Evolutionary conservation across 2,888 invertebrate species (phyloP).

Genomic region (Ctenicera cuprea): DNA sequence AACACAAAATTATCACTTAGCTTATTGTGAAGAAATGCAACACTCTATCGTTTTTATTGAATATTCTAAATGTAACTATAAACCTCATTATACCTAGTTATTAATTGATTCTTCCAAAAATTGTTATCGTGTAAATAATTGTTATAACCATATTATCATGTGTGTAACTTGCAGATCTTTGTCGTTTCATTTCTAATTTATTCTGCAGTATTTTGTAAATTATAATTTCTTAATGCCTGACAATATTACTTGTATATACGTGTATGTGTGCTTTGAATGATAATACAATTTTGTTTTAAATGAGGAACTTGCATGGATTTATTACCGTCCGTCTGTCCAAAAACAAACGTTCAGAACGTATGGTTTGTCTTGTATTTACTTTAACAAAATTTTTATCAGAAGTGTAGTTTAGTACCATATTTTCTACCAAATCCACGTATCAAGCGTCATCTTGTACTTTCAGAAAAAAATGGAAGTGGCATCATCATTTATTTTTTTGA

Average conservation of each 20-base stretch:
- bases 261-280: slow-evolving; percentile 36
- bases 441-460: too few relatives aligned
- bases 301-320: background rate
- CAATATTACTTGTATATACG: slow-evolving; percentile 49
- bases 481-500: too few relatives aligned
- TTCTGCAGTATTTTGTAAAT: slow-evolving; percentile 36
- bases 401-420: too few relatives aligned
- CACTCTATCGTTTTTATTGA: slow-evolving; percentile 28
- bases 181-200: slow-evolving; percentile 18
- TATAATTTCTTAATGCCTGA: slow-evolving; percentile 40
- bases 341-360: too few relatives aligned
- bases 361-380: too few relatives aligned
- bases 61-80: slow-evolving; percentile 49
- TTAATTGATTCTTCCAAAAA: slow-evolving; percentile 48
- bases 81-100: slow-evolving; percentile 35
- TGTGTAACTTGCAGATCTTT: slow-evolving; percentile 19
- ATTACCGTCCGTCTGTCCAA: too few relatives aligned
- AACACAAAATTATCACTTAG: slow-evolving; percentile 45
- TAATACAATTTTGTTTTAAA: background rate
- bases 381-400: too few relatives aligned
- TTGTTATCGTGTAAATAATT: slow-evolving; percentile 50
- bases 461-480: too few relatives aligned
- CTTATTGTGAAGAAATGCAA: slow-evolving; percentile 36
- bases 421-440: too few relatives aligned
- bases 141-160: slow-evolving; percentile 34